Evolutionary conservation across 2,113 vertebrate species (phyloP).

Genomic region (Sminthopsis crassicaudata): DNA sequence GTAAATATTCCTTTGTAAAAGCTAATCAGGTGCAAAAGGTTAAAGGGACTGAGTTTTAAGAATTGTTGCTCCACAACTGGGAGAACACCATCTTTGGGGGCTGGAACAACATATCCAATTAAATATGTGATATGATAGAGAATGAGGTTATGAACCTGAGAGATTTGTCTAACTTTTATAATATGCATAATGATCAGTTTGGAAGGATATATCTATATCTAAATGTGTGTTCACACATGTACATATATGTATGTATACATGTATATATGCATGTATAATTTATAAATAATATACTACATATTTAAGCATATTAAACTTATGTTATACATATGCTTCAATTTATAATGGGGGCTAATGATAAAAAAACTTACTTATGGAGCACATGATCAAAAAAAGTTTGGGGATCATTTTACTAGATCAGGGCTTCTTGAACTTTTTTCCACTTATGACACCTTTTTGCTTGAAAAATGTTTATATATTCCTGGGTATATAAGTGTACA

Average conservation of each 20-base stretch:
- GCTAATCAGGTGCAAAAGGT: not conserved
- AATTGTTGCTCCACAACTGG: not conserved
- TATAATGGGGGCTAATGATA: no score
- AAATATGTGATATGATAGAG: not conserved
- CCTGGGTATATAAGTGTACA: no score
- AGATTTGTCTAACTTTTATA: not conserved
- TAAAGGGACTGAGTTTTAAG: not conserved
- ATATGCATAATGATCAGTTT: not conserved
- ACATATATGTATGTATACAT: not conserved
- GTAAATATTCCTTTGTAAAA: not conserved
- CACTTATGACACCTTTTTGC: no score
- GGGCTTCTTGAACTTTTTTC: no score
- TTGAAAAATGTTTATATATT: no score
- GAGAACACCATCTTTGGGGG: not conserved
- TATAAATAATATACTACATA: no score
- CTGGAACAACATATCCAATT: not conserved
- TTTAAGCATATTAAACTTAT: no score
- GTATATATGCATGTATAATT: no score
- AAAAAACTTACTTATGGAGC: no score
- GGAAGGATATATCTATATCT: no score
- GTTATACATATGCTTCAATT: no score
- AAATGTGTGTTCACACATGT: not conserved
- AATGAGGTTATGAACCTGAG: not conserved
- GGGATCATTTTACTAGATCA: constrained; percentile 39
- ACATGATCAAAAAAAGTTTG: no score